A percentile compares a stretch with the other conserved stretches of the same genome.
These are phyloP conservation scores for Pomacea maculata DNA, from an alignment of 1,140 invertebrate species.

Conservation along the genomic window DNA sequence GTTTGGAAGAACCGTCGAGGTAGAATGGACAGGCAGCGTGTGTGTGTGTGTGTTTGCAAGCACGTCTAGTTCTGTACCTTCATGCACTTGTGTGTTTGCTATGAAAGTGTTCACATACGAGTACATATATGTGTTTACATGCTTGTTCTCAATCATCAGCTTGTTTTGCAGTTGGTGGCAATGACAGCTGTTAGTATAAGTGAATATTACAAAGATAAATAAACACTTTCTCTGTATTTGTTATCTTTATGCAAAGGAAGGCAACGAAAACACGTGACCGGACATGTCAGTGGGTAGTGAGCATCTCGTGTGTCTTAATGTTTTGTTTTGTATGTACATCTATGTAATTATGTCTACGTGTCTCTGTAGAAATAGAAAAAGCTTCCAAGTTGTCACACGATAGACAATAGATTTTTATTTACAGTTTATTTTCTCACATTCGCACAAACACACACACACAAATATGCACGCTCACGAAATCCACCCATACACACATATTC, in stretches of 20 bases:
- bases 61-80: too few relatives aligned
- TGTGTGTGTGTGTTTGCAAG: too few relatives aligned
- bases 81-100: too few relatives aligned
- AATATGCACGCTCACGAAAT: neutral
- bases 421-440: neutral
- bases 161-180: too few relatives aligned
- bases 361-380: neutral
- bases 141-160: too few relatives aligned
- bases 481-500: neutral
- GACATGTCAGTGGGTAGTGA: neutral
- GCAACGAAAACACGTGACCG: neutral
- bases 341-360: neutral
- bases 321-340: neutral
- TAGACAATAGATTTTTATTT: neutral
- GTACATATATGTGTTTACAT: too few relatives aligned
- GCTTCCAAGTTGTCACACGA: neutral
- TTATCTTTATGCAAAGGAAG: neutral
- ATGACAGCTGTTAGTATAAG: too few relatives aligned
- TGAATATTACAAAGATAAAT: too few relatives aligned
- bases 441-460: conserved; percentile 3
- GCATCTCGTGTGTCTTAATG: neutral
- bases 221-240: neutral
- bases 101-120: too few relatives aligned
- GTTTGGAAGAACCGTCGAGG: too few relatives aligned
- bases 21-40: too few relatives aligned